Conservation (phyloP, 2,797 vertebrate species). For the Chelonia mydas region DNA sequence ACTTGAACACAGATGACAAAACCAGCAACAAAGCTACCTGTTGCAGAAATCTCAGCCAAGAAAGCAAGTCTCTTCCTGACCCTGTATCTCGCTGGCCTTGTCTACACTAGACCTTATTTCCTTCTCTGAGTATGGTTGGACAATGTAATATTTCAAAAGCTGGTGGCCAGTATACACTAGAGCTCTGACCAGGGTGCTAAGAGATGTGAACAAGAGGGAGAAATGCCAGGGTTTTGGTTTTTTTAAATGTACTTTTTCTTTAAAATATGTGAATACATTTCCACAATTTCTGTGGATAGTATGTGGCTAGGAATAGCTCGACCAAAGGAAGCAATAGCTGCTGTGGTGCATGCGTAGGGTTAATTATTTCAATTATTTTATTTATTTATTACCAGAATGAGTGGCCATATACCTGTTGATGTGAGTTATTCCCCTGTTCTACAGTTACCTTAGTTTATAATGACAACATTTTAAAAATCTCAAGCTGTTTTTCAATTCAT, state of each 20-base stretch:
- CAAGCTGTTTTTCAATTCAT: not conserved
- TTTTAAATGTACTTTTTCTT: not conserved
- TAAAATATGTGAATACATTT: not conserved
- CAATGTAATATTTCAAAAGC: not conserved
- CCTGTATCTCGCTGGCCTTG: not conserved
- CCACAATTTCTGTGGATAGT: not conserved
- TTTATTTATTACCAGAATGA: conserved; percentile 3
- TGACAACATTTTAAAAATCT: not conserved
- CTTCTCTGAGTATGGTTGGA: not conserved
- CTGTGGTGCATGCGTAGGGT: rapidly evolving
- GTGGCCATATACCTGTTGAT: not conserved
- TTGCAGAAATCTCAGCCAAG: not conserved
- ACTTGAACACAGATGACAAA: not conserved
- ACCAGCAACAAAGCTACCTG: not conserved
- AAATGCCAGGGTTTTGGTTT: not conserved
- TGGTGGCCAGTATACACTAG: not conserved
- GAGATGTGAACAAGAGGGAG: not conserved
- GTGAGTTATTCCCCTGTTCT: not conserved
- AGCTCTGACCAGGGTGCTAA: not conserved
- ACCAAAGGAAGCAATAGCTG: not conserved
- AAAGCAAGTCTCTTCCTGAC: not conserved
- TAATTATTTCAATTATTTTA: not conserved
- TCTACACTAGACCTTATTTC: not conserved
- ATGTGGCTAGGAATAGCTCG: not conserved
- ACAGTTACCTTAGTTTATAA: not conserved